Evolutionary conservation across 2,113 vertebrate genomes (phyloP).

Genomic region (Aldabrachelys gigantea): DNA sequence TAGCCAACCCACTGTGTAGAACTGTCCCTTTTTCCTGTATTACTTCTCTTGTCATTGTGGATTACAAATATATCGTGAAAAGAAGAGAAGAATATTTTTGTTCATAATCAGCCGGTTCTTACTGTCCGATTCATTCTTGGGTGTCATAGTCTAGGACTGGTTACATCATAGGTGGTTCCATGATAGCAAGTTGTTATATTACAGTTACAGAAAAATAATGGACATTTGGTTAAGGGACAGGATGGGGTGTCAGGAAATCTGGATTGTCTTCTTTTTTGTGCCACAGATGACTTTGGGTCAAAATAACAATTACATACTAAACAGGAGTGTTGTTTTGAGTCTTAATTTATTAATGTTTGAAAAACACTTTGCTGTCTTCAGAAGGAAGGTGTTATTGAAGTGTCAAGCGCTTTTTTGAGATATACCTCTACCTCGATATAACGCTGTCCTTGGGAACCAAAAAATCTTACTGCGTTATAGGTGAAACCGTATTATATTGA

Average conservation of each 20-base stretch:
- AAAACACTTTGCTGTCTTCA: not conserved
- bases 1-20: slow-evolving; percentile 56
- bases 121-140: slow-evolving; percentile 48
- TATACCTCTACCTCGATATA: no score
- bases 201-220: not conserved
- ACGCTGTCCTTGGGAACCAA: no score
- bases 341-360: not conserved
- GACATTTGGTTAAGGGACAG: not conserved
- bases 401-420: not conserved
- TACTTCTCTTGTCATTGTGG: slow-evolving; percentile 39
- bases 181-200: not conserved
- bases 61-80: slow-evolving; percentile 63
- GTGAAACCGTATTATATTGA: no score
- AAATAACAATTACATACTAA: not conserved
- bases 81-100: slow-evolving; percentile 17
- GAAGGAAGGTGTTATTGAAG: not conserved
- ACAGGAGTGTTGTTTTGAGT: not conserved
- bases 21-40: slow-evolving; percentile 35
- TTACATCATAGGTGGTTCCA: slow-evolving; percentile 53
- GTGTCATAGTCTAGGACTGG: slow-evolving; percentile 41
- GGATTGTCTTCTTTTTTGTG: not conserved
- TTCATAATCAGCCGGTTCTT: slow-evolving; percentile 42
- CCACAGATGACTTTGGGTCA: not conserved
- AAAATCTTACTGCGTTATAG: no score
- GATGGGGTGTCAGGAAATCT: slow-evolving; percentile 21